Base-by-base conservation (phyloP, 2,797 vertebrate genomes). In the Acestrorhynchus altus region DNA sequence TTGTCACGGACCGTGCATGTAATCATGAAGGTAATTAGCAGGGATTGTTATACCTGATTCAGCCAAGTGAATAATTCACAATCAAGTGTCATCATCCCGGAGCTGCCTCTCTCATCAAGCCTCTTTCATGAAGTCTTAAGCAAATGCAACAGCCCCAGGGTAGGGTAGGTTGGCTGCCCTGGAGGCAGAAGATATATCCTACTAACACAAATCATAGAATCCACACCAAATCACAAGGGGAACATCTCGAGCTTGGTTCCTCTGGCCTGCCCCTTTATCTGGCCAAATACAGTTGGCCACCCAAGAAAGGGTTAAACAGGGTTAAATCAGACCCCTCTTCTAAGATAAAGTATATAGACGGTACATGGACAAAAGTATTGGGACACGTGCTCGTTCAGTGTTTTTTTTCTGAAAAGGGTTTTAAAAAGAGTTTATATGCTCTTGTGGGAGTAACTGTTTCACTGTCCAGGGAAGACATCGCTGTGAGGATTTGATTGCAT, bases 1-100 rank as follows among this genome's bases (percentile, higher is more conserved):
- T 39, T 22, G 59, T 81, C 52, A 72, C 31, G n/a, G 11, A 13
- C 22, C 28, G 39, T 54, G 51, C 22, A 56, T 60, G 40, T 4
- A 51, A 20, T 22, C 24, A 60, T 67, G 22, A 61, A 40, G 59
- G 64, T 63, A 61, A 73, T 73, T 74, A 74, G 35, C 16, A n/a
- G 24, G 49, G 57, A 54, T 16, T 26, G 31, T 72, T 67, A 16
- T 16, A 20, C 18, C 39, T 73, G 60, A 63, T 39, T 77, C 54
- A 44, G 63, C 54, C 44, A n/a, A 68, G 31, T 44, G 63, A 64
- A 60, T 68, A 12, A 65, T 74, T 69, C 20, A 64, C 8, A 10
- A 16, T 57, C 52, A 13, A 67, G 49, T 0, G 2, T 68, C 47
- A 63, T 56, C 39, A 59, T 52, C 51, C 63, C 22, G 13, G 35